Conservation (phyloP, 1,140 invertebrate species). For the Plectus sambesii region DNA sequence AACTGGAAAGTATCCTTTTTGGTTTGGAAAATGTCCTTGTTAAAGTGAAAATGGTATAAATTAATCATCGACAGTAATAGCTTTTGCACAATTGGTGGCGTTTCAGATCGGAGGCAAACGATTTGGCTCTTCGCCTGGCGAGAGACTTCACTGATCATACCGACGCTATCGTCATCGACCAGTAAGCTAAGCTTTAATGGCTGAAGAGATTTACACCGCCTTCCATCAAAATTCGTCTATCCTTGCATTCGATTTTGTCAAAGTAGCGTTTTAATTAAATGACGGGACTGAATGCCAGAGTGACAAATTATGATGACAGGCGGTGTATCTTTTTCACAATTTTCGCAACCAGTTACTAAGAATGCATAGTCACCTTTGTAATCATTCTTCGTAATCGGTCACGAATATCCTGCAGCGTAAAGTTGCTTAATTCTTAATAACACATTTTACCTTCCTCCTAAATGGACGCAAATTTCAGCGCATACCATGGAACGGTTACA, state of each 20-base stretch:
- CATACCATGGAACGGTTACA: slow-evolving; percentile 92
- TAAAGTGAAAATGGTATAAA: slow-evolving; percentile 12
- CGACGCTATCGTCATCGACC: slow-evolving; percentile 82
- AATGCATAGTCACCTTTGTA: too few species aligned
- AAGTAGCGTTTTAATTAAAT: too few species aligned
- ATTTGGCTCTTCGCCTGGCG: slow-evolving; percentile 80
- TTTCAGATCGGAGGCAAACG: slow-evolving; percentile 90
- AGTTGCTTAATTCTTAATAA: slow-evolving; percentile 11
- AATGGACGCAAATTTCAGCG: slow-evolving; percentile 55
- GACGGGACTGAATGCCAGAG: too few species aligned
- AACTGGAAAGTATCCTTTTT: not conserved
- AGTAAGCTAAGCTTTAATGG: slow-evolving; percentile 61
- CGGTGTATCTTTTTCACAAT: too few species aligned
- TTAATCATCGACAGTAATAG: slow-evolving; percentile 8
- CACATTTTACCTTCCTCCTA: not conserved
- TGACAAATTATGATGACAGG: too few species aligned
- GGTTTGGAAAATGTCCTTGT: slow-evolving; percentile 8
- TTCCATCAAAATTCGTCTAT: too few species aligned
- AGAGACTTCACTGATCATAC: slow-evolving; percentile 71
- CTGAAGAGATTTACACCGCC: too few species aligned
- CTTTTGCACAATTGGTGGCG: slow-evolving; percentile 19
- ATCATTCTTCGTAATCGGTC: too few species aligned
- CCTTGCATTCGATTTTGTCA: too few species aligned
- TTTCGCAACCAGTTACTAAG: too few species aligned
- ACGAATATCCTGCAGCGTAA: not conserved